phyloP scores from a whole-genome alignment of 1,140 invertebrate species.

The Ladona fulva region DNA sequence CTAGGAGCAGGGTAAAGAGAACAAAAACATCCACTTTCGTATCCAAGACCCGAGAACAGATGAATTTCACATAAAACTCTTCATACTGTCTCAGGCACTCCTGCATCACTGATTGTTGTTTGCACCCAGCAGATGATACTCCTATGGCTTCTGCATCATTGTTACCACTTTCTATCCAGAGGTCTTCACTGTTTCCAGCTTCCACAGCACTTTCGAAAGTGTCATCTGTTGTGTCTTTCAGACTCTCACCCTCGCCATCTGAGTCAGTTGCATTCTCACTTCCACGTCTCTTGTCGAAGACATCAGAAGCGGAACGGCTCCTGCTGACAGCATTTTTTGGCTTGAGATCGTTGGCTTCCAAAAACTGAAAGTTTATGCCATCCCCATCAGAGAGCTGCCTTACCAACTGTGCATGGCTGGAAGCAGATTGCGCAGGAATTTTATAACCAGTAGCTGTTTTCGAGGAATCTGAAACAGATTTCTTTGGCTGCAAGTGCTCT shows the following conservation, averaged over 20 bases:
- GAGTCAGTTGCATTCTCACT: neutral
- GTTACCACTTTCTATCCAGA: neutral
- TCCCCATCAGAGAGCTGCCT: neutral
- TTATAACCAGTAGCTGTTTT: neutral
- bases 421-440: neutral
- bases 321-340: slow-evolving; percentile 10
- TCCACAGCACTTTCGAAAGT: slow-evolving; percentile 6
- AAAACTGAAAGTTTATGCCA: neutral
- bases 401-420: neutral
- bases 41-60: slow-evolving; percentile 38
- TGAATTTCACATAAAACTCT: slow-evolving; percentile 52
- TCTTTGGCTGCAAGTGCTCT: neutral
- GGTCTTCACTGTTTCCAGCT: neutral
- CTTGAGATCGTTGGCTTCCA: neutral
- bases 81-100: slow-evolving; percentile 60
- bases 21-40: slow-evolving; percentile 34
- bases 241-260: slow-evolving; percentile 1
- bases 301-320: slow-evolving; percentile 10
- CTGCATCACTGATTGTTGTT: slow-evolving; percentile 40
- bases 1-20: slow-evolving; percentile 30
- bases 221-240: neutral
- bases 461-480: neutral
- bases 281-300: neutral
- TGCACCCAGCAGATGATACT: neutral
- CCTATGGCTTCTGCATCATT: neutral